phyloP scores from a whole-genome alignment of 1,140 invertebrate species.

The Helicoverpa armigera region DNA sequence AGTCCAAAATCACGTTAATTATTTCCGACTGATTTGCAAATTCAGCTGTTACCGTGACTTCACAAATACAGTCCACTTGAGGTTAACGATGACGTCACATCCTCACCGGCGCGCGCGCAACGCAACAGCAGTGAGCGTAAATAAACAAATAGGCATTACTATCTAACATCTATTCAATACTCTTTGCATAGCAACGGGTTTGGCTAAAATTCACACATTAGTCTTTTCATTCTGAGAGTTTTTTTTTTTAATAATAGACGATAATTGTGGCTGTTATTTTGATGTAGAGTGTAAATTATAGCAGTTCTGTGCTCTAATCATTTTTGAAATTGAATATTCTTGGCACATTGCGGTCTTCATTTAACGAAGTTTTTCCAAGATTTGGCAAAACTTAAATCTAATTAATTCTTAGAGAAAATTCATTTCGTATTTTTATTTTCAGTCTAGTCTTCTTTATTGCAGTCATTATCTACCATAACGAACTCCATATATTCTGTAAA shows the following conservation, averaged over 20 bases:
- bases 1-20: neutral
- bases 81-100: conserved; percentile 69
- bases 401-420: too few relatives aligned
- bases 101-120: conserved; percentile 64
- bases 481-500: neutral
- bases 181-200: conserved; percentile 15
- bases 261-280: too few relatives aligned
- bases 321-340: too few relatives aligned
- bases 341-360: too few relatives aligned
- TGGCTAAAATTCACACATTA: neutral
- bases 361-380: too few relatives aligned
- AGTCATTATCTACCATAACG: neutral
- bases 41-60: neutral
- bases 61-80: conserved; percentile 49
- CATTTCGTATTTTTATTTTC: too few relatives aligned
- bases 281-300: too few relatives aligned
- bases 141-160: conserved; percentile 63
- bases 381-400: too few relatives aligned
- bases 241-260: neutral
- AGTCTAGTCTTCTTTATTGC: neutral
- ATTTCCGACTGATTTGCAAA: neutral
- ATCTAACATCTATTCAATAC: conserved; percentile 5
- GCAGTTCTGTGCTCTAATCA: too few relatives aligned
- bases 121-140: conserved; percentile 63
- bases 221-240: neutral